Evolutionary conservation across 2,797 vertebrate genomes (phyloP), one percentile per base, ranked within the genome.

Genomic region (Eupleurogrammus muticus): DNA sequence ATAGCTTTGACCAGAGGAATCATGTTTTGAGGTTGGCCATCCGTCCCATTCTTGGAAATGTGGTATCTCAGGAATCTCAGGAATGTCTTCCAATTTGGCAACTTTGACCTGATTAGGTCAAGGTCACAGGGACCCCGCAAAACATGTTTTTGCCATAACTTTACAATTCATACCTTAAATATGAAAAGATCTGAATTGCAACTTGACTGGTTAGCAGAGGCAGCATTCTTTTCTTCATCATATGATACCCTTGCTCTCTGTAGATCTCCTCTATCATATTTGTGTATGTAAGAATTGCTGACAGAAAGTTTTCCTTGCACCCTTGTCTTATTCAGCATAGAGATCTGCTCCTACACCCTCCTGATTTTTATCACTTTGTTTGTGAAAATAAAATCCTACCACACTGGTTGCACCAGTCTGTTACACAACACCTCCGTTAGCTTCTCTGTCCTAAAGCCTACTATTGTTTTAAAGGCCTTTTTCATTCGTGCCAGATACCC

Each of bases 391-490:
- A 69, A 83, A 85, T 80, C 75, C 44, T 38, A 66, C 67, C 67
- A 46, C 76, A 83, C 81, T 82, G 80, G 88, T 87, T 83, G 2
- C 67, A 66, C 85, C 66, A 71, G 85, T 84, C 19, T 81, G 72
- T 87, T 76, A 79, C 63, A 46, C 80, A 78, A 80, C 58, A 78
- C 82, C 67, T n/a, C 42, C 24, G 61, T 66, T 35, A 24, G 59
- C 36, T 56, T 38, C 52, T 19, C 21, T 8, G 9, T 54, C 62
- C 56, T 46, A n/a, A 64, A 64, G 44, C 35, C 47, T 54, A 23
- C 51, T 51, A 54, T 7, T 54, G 35, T 66, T 65, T 57, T 42
- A 63, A 72, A 76, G 73, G 49, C 56, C 36, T 50, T 73, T 61
- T 51, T 59, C 21, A 52, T 76, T 32, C 14, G 32, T 13, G 34